Conservation (phyloP, 2,113 vertebrate genomes). For the Micronycteris hirsuta region DNA sequence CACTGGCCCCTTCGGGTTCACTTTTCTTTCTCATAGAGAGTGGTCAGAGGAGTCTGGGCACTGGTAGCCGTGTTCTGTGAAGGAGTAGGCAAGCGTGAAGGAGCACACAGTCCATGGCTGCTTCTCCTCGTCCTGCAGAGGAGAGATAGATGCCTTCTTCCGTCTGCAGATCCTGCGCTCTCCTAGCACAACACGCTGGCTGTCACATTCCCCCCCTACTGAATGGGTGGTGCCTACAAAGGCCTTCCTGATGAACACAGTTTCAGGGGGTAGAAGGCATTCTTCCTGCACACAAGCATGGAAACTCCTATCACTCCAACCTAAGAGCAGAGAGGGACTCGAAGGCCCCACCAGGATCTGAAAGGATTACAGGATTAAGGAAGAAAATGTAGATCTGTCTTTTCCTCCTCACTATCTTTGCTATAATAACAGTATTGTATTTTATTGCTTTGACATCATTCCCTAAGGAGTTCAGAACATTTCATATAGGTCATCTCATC, state of each 20-base stretch:
- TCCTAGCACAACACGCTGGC: not conserved
- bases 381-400: constrained; percentile 47
- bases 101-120: not conserved
- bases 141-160: not conserved
- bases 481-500: not conserved
- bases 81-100: not conserved
- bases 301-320: not conserved
- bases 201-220: not conserved
- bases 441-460: not conserved
- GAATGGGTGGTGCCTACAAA: not conserved
- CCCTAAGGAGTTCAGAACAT: constrained; percentile 24
- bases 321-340: not conserved
- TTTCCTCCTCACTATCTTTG: not conserved
- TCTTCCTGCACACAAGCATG: not conserved
- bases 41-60: not conserved
- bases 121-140: not conserved
- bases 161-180: not conserved
- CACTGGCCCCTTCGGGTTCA: not conserved
- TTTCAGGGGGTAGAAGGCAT: not conserved
- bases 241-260: not conserved
- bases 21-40: constrained; percentile 19
- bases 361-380: constrained; percentile 52
- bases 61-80: not conserved
- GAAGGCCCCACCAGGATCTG: not conserved
- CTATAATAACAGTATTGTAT: not conserved